A percentile compares a stretch with the other conserved stretches of the same genome.
phyloP scores from a whole-genome alignment of 2,888 invertebrate genomes.

The Camptogramma bilineatum region DNA sequence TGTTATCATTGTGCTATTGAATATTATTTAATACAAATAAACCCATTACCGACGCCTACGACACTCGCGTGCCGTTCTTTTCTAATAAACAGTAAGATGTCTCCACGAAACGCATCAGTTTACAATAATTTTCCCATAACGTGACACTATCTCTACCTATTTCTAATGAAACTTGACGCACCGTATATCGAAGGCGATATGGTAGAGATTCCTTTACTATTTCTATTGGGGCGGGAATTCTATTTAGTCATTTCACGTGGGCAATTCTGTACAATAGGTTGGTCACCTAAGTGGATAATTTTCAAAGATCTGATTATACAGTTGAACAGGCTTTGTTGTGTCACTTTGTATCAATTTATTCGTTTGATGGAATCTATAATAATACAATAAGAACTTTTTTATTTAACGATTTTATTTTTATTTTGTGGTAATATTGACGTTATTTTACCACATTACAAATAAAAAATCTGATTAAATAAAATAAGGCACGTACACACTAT shows the following conservation, averaged over 20 bases:
- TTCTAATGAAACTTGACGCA: not conserved
- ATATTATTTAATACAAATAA: slow-evolving; percentile 51
- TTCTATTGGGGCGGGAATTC: not conserved
- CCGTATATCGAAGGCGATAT: slow-evolving; percentile 14
- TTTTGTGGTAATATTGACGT: not conserved
- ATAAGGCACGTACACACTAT: slow-evolving; percentile 34
- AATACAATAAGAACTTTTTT: not conserved
- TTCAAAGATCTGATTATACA: slow-evolving; percentile 28
- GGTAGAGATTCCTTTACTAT: slow-evolving; percentile 7
- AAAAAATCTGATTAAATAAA: slow-evolving; percentile 19
- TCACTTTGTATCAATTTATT: slow-evolving; percentile 11
- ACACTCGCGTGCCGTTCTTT: slow-evolving; percentile 41
- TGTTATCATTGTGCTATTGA: slow-evolving; percentile 51
- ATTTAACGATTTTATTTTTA: not conserved
- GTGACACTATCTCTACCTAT: slow-evolving; percentile 41
- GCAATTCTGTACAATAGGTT: slow-evolving; percentile 39
- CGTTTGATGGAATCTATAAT: not conserved
- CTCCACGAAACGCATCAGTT: slow-evolving; percentile 54
- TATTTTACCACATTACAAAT: not conserved
- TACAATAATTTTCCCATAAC: slow-evolving; percentile 72
- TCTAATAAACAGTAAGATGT: slow-evolving; percentile 44
- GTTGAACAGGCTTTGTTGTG: slow-evolving; percentile 13
- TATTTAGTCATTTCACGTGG: slow-evolving; percentile 34
- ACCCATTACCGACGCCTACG: slow-evolving; percentile 56
- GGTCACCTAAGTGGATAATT: slow-evolving; percentile 28